Conservation (phyloP, 2,113 vertebrate species). For the Ageneiosus marmoratus region DNA sequence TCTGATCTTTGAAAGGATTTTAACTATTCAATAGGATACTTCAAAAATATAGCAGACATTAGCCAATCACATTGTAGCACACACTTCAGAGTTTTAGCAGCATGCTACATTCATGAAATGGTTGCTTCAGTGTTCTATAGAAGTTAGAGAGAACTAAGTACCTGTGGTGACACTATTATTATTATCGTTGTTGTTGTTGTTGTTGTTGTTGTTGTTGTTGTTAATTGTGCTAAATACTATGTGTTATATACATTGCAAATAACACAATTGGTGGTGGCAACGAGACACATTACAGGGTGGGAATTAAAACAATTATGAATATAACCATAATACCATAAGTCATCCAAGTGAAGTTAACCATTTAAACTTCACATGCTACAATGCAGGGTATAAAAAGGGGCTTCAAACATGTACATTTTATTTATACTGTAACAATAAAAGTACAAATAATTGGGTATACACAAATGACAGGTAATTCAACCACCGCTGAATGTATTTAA, state of each 20-base stretch:
- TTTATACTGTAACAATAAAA: background rate
- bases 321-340: background rate
- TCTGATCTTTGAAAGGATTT: background rate
- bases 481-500: background rate
- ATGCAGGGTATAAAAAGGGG: background rate
- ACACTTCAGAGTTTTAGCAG: background rate
- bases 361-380: background rate
- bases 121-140: background rate
- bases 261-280: too few relatives aligned
- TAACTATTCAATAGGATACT: background rate
- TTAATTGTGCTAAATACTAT: too few relatives aligned
- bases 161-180: too few relatives aligned
- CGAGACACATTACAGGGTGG: too few relatives aligned
- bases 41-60: background rate
- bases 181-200: too few relatives aligned
- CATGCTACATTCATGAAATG: background rate
- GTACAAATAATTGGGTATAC: background rate
- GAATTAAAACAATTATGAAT: background rate
- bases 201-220: too few relatives aligned
- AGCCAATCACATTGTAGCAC: background rate
- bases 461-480: background rate
- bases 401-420: background rate
- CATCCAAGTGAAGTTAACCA: background rate
- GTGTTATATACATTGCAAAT: too few relatives aligned
- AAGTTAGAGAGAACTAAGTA: background rate